These are phyloP conservation scores for Cephalopholis sonnerati DNA, from an alignment of 2,113 vertebrate species.

Conservation along the genomic window DNA sequence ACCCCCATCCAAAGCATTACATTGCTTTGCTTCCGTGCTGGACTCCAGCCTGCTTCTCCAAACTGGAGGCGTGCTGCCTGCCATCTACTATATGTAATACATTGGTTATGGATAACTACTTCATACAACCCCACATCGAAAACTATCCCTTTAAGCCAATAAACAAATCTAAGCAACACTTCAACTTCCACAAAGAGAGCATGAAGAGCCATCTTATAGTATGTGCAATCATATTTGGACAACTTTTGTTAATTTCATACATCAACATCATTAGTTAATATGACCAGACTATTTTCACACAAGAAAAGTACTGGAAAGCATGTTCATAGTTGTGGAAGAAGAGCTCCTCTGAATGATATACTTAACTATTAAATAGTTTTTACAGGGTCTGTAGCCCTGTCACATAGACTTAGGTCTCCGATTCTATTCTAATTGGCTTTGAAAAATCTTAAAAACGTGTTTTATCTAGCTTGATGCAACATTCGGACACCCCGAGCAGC, in stretches of 20 bases:
- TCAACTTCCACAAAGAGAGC: no score
- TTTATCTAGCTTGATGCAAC: conserved; percentile 16
- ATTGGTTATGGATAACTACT: no score
- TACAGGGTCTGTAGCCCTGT: not conserved
- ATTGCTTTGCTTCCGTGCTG: no score
- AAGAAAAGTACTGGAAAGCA: not conserved
- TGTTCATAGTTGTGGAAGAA: not conserved
- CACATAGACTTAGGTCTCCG: not conserved
- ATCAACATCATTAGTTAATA: no score
- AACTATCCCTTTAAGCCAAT: not conserved
- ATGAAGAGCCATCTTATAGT: not conserved
- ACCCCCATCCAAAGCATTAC: no score
- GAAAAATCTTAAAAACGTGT: not conserved
- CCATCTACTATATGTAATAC: no score
- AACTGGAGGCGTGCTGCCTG: no score
- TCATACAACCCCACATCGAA: no score
- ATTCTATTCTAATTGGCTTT: conserved; percentile 12
- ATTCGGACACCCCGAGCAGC: not conserved
- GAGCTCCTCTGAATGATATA: not conserved
- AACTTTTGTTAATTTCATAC: not conserved
- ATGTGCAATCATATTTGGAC: not conserved
- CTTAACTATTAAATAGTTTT: not conserved
- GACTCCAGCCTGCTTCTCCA: no score
- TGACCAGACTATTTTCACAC: no score
- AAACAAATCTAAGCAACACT: not conserved